Conservation (phyloP, 92 coral and sea anemone species). For the Epizoanthus stellaris region DNA sequence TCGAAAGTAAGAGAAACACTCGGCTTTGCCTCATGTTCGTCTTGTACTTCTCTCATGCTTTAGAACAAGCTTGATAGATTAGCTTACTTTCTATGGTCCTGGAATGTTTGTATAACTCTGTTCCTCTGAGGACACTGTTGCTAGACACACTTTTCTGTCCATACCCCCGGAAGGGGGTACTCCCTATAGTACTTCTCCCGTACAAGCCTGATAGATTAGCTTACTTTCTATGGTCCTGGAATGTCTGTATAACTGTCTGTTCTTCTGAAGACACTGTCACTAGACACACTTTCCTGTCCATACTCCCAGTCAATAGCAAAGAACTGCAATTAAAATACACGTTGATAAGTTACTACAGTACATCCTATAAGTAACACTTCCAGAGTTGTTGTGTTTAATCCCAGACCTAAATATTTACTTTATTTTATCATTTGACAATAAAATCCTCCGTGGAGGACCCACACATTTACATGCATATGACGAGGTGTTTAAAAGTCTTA, state of each 20-base stretch:
- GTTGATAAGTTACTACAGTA: no score
- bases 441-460: no score
- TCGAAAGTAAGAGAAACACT: no score
- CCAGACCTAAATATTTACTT: no score
- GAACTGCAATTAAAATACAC: conserved; percentile 26
- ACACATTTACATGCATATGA: no score
- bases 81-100: conserved; percentile 67
- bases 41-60: no score
- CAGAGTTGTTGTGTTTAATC: no score
- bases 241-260: conserved; percentile 51
- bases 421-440: no score
- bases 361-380: no score
- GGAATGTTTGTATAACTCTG: conserved; percentile 56
- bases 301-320: conserved; percentile 66
- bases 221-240: conserved; percentile 69
- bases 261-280: conserved; percentile 38
- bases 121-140: conserved; percentile 34
- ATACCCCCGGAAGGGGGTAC: conserved; percentile 54
- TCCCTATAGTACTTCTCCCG: no score
- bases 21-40: no score
- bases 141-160: conserved; percentile 66
- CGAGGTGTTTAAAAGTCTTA: no score
- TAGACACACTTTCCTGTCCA: conserved; percentile 69
- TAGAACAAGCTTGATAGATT: not conserved
- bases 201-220: not conserved